Base-by-base conservation (phyloP, 2,888 invertebrate species). In the Phyto melanocephala region DNA sequence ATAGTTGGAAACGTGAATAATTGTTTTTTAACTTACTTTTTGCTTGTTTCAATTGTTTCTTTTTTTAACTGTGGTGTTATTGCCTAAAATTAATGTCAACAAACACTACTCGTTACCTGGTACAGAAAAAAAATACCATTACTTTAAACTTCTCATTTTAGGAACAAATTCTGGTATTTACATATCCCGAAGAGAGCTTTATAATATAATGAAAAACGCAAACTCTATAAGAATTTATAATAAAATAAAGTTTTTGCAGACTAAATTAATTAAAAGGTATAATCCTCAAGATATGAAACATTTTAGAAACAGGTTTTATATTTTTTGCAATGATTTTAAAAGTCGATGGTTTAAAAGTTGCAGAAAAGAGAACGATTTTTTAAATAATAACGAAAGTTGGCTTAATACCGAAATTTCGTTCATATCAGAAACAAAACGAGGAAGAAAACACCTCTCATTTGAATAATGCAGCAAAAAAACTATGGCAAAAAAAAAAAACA, bases 281-380 rank as follows among this genome's bases (percentile, higher is more conserved):
- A 50, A 50, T 50, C 15, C 20, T 22, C 22, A 22, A n/a, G n/a
- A n/a, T n/a, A n/a, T n/a, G n/a, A n/a, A n/a, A n/a, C n/a, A n/a
- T n/a, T n/a, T n/a, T n/a, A n/a, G n/a, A n/a, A n/a, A n/a, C n/a
- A n/a, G n/a, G n/a, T n/a, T n/a, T n/a, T n/a, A n/a, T n/a, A n/a
- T n/a, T n/a, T n/a, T n/a, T n/a, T n/a, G n/a, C n/a, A n/a, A n/a
- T n/a, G n/a, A n/a, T n/a, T n/a, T n/a, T 24, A 50, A 24, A 50
- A 50, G 8, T n/a, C 22, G 2, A 58, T 58, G 40, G 22, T 10
- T 42, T 42, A 58, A 37, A 58, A 58, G 58, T 40, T 40, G 35
- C 58, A 58, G 58, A 62, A 62, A 42, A 62, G 62, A 42, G 24
- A 42, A 62, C 7, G 24, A 28, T 42, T 62, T 62, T 62, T 28